Evolutionary conservation across 2,888 invertebrate genomes (phyloP), one percentile per base, ranked within the genome.

Genomic region (Trichopoda pennipes): DNA sequence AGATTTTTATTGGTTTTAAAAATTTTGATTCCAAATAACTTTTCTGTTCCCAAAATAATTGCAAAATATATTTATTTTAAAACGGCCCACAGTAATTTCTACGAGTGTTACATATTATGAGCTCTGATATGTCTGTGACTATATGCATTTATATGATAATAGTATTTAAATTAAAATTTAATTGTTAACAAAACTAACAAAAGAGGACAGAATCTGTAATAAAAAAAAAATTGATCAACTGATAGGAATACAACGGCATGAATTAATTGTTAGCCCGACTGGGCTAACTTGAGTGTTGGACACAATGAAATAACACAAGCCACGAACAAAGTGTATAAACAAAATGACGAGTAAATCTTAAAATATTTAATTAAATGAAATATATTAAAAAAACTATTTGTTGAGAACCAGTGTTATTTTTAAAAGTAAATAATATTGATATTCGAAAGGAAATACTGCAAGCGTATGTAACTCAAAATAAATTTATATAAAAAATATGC

Each of bases 121-220:
- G 16, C 8, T 14, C 42, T 42, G 42, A 19, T 49, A 17, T 49
- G 49, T 28, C 3, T 12, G 21, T 23, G 3, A 14, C 7, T 23
- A 14, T 12, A 14, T 23, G 1, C 4, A 53, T 53, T 16, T 53
- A 14, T 16, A 28, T 23, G 21, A 14, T 14, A 21, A 23, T 23
- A 63, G 61, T 47, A 63, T 47, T 47, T 28, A 63, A 28, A 28
- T 47, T 44, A 61, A 47, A 61, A 61, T 47, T 47, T 44, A 47
- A 42, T 60, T 21, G 42, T 9, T 28, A 47, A 47, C n/a, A 17
- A 63, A n/a, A 21, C 7, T 17, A 58, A 58, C 21, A 21, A 58
- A 38, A 17, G 12, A 61, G n/a, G 28, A 47, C n/a, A 17, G 28
- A 44, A 28, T 12, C 4, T 0, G n/a, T n/a, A n/a, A n/a, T n/a